Conservation (phyloP, 2,888 invertebrate genomes). For the Morinoia aosen region DNA sequence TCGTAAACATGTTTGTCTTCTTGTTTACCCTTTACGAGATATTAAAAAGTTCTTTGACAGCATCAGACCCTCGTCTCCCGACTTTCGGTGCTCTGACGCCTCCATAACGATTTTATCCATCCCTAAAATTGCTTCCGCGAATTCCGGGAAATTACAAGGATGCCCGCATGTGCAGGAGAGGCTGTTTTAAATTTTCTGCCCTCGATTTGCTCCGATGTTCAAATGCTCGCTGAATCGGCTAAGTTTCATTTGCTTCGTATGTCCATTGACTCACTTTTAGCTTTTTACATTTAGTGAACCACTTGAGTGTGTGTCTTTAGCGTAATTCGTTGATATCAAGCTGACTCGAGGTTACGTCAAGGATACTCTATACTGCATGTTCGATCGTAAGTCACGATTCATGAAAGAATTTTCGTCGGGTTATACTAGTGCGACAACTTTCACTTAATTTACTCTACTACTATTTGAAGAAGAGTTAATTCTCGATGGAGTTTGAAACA, state of each 20-base stretch:
- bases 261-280: neutral
- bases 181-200: neutral
- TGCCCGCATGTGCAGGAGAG: neutral
- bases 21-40: conserved; percentile 31
- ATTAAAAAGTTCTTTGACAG: conserved; percentile 30
- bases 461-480: too few relatives aligned
- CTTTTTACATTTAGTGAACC: neutral
- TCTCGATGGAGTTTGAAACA: too few relatives aligned
- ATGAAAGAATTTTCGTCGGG: too few relatives aligned
- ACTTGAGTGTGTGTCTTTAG: too few relatives aligned
- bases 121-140: neutral
- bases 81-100: neutral
- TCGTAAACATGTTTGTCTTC: conserved; percentile 36
- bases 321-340: too few relatives aligned
- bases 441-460: too few relatives aligned
- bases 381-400: too few relatives aligned
- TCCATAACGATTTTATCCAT: neutral
- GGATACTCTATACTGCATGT: too few relatives aligned
- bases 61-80: neutral
- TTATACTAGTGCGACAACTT: too few relatives aligned
- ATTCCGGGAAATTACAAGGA: neutral
- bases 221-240: neutral
- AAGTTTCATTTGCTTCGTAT: neutral
- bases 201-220: neutral
- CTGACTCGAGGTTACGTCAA: too few relatives aligned